phyloP scores from a whole-genome alignment of 2,888 invertebrate genomes.

The Operophtera brumata region DNA sequence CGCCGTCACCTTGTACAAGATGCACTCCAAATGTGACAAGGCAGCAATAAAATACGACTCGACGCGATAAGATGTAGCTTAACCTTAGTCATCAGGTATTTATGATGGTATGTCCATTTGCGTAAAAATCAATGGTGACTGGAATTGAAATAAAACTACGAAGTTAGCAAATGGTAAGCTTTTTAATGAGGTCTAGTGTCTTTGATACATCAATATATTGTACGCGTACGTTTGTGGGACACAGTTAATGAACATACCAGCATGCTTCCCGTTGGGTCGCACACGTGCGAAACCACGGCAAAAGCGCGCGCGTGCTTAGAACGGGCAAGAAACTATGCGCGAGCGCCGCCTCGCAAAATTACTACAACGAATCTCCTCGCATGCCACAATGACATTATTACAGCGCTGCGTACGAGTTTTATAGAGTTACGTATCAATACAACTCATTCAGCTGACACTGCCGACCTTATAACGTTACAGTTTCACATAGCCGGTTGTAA shows the following conservation, averaged over 20 bases:
- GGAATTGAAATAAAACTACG: constrained; percentile 69
- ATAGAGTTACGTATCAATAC: neutral
- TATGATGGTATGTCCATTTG: constrained; percentile 74
- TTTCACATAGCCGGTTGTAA: too few relatives aligned
- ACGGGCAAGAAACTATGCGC: constrained; percentile 41
- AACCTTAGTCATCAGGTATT: constrained; percentile 45
- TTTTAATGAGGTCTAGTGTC: constrained; percentile 74
- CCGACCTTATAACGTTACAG: too few relatives aligned
- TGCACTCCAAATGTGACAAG: too few relatives aligned
- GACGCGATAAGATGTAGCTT: too few relatives aligned
- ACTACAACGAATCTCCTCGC: neutral
- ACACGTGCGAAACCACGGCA: too few relatives aligned
- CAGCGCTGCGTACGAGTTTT: too few relatives aligned
- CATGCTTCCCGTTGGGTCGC: constrained; percentile 35
- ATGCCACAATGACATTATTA: too few relatives aligned
- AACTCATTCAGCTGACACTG: neutral
- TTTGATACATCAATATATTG: constrained; percentile 62
- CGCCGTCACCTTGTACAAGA: too few relatives aligned
- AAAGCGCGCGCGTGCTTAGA: constrained; percentile 38
- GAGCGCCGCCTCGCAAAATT: constrained; percentile 18
- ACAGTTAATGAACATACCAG: constrained; percentile 73
- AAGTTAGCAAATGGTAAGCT: constrained; percentile 64
- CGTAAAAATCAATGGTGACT: constrained; percentile 44
- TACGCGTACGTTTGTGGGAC: constrained; percentile 49
- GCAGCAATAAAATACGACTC: too few relatives aligned